A percentile compares a stretch with the other conserved stretches of the same genome.
Conservation (phyloP, 2,797 vertebrate genomes). For the Diceros bicornis region DNA sequence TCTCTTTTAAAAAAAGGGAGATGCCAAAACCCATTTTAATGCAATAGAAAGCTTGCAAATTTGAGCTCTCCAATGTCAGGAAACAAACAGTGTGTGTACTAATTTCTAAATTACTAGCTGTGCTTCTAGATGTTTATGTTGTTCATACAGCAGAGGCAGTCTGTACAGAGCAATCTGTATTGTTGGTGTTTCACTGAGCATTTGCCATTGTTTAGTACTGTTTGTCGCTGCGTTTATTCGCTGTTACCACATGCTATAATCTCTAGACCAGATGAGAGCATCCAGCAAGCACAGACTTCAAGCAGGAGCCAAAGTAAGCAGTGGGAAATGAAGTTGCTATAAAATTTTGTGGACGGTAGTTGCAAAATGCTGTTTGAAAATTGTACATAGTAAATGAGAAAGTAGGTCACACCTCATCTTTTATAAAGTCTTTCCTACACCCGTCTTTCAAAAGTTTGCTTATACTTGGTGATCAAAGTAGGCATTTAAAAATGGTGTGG, state of each 20-base stretch:
- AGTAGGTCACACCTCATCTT: conserved; percentile 65
- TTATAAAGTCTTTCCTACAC: conserved; percentile 50
- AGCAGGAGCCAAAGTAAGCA: conserved; percentile 67
- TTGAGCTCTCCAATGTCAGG: conserved; percentile 41
- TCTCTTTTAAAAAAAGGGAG: conserved; percentile 44
- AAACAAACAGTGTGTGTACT: conserved; percentile 46
- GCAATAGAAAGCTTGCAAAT: conserved; percentile 64
- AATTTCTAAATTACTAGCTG: conserved; percentile 74
- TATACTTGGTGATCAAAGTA: conserved; percentile 52
- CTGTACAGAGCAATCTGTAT: conserved; percentile 1
- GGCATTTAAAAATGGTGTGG: conserved; percentile 49
- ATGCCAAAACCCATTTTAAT: conserved; percentile 65
- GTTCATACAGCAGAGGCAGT: conserved; percentile 1
- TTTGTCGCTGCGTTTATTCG: conserved; percentile 70
- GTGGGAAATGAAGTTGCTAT: conserved; percentile 58
- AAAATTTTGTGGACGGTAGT: conserved; percentile 70
- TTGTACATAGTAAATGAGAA: conserved; percentile 64
- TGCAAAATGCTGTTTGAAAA: conserved; percentile 73
- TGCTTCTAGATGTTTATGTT: conserved; percentile 57
- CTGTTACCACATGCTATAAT: conserved; percentile 54
- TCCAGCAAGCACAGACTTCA: conserved; percentile 60
- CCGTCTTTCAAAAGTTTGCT: conserved; percentile 53
- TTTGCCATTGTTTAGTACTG: conserved; percentile 54
- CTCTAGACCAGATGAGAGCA: conserved; percentile 62
- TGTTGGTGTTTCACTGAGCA: conserved; percentile 30